Conservation (phyloP, 35 echinoderm and acorn worm species). For the Ophioderma brevispina region DNA sequence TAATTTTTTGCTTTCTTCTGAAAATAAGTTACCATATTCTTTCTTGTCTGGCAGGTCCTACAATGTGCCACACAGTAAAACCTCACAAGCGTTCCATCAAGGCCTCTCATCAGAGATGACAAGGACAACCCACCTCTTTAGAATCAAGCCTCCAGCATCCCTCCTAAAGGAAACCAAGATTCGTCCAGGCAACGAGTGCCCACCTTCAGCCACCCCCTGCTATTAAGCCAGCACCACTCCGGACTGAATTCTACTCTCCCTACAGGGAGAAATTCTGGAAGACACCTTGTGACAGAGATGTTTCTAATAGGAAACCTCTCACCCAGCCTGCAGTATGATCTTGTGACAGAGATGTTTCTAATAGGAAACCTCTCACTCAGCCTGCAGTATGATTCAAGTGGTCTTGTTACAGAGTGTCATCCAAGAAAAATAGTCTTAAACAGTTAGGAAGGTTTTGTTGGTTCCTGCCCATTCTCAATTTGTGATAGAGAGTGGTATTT, state of each 20-base stretch:
- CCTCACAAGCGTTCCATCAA: conserved; percentile 53
- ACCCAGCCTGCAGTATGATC: conserved; percentile 17
- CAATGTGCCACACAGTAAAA: conserved; percentile 70
- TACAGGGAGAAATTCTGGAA: conserved; percentile 86
- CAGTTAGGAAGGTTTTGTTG: no score
- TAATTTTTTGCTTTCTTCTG: no score
- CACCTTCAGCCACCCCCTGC: conserved; percentile 77
- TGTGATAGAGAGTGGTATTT: no score
- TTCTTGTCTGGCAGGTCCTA: conserved; percentile 58
- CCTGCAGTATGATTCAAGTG: background rate
- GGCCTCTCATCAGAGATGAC: conserved; percentile 49
- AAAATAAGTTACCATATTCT: no score
- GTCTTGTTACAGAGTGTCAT: no score
- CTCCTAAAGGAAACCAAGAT: conserved; percentile 30
- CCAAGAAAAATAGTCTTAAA: no score
- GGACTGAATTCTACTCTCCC: conserved; percentile 96
- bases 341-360: conserved; percentile 61
- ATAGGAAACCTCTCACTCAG: conserved; percentile 35
- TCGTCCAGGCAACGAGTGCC: conserved; percentile 76
- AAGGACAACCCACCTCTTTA: conserved; percentile 79
- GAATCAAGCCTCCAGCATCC: conserved; percentile 34
- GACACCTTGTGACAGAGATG: conserved; percentile 60
- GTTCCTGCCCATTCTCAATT: no score
- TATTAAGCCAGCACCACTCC: conserved; percentile 69
- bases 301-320: conserved; percentile 49